These are phyloP conservation scores for Coracopsis vasa DNA, from an alignment of 2,113 vertebrate species.

Conservation along the genomic window DNA sequence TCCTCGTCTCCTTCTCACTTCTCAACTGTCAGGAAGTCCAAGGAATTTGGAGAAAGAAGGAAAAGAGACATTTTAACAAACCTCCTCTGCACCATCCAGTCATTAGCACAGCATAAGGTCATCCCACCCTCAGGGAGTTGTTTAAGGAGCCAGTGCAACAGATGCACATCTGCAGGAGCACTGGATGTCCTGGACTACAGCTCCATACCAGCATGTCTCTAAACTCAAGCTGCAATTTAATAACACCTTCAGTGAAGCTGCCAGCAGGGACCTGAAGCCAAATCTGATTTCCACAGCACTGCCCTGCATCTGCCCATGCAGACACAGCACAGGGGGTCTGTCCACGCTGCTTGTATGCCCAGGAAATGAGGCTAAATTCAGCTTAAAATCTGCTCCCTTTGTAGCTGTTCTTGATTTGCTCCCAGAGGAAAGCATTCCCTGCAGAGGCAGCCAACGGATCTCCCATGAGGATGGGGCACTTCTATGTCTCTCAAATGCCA, in stretches of 20 bases:
- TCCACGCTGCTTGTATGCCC: rapidly evolving
- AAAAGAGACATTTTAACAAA: background rate
- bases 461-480: background rate
- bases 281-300: background rate
- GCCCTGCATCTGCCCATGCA: background rate
- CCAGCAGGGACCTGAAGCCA: background rate
- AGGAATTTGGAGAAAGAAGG: background rate
- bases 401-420: background rate
- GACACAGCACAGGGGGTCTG: background rate
- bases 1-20: conserved; percentile 76
- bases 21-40: conserved; percentile 61
- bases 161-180: background rate
- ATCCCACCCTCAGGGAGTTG: background rate
- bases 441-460: background rate
- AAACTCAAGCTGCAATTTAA: background rate
- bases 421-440: background rate
- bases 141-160: background rate
- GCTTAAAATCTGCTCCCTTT: background rate
- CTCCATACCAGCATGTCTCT: background rate
- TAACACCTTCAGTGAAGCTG: background rate
- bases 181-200: background rate
- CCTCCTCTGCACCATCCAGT: background rate
- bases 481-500: background rate
- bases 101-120: background rate
- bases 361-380: background rate